phyloP scores from a whole-genome alignment of 2,888 invertebrate species.

The Phyllotreta cruciferae region DNA sequence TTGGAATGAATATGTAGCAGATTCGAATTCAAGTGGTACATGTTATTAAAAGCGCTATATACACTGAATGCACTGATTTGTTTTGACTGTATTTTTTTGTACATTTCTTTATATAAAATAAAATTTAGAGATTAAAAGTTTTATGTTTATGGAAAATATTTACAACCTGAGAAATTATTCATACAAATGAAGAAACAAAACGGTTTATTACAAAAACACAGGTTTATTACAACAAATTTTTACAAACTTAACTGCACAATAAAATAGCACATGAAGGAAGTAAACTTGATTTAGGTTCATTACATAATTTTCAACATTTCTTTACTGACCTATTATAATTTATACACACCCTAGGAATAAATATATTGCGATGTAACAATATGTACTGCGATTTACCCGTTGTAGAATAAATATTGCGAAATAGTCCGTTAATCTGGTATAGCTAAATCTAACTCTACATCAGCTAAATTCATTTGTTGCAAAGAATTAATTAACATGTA shows the following conservation, averaged over 20 bases:
- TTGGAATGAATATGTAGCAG: not conserved
- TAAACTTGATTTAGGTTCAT: no score
- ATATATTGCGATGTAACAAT: constrained; percentile 5
- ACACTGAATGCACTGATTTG: constrained; percentile 18
- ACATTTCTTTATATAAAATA: constrained; percentile 24
- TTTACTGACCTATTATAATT: no score
- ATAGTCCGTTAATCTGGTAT: constrained; percentile 62
- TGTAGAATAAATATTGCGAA: constrained; percentile 62
- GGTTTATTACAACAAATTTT: no score
- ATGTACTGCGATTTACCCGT: not conserved
- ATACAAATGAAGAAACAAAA: no score
- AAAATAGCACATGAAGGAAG: no score
- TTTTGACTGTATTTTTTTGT: constrained; percentile 20
- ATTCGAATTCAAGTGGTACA: constrained; percentile 1
- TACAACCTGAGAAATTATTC: not conserved
- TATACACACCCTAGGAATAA: no score
- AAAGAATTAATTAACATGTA: constrained; percentile 92
- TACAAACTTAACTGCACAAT: no score
- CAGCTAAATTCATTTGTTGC: constrained; percentile 74
- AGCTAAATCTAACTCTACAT: constrained; percentile 79
- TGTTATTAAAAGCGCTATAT: constrained; percentile 8
- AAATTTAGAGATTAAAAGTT: constrained; percentile 4
- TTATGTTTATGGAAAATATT: not conserved
- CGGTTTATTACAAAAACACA: not conserved
- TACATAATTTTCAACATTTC: no score